These are phyloP conservation scores for Ylistrum balloti DNA, from an alignment of 1,140 invertebrate species.

Conservation along the genomic window DNA sequence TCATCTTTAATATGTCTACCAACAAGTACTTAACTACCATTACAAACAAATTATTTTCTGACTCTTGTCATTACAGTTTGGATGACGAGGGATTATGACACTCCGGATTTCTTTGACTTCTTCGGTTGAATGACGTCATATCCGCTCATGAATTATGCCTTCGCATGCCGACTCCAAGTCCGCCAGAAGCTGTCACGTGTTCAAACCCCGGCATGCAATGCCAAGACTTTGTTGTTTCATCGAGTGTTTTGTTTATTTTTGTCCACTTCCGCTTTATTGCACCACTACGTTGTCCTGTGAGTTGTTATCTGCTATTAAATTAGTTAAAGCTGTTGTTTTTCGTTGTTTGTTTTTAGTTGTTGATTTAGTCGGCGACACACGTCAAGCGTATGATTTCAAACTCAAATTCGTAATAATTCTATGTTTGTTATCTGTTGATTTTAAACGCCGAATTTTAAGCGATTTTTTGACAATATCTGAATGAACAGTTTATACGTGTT, in stretches of 20 bases:
- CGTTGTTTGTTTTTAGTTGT: not conserved
- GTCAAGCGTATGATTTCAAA: too few relatives aligned
- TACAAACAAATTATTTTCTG: too few relatives aligned
- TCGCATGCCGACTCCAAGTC: not conserved
- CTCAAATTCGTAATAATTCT: too few relatives aligned
- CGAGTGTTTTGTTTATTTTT: not conserved
- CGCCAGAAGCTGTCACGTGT: not conserved
- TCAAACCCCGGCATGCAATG: not conserved
- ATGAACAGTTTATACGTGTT: too few relatives aligned
- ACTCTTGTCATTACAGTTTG: not conserved
- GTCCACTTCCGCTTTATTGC: not conserved
- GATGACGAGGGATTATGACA: conserved; percentile 24
- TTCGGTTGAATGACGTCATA: conserved; percentile 16
- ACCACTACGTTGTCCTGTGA: not conserved
- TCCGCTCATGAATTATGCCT: not conserved
- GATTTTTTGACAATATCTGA: too few relatives aligned
- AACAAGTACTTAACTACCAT: too few relatives aligned
- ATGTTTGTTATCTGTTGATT: too few relatives aligned
- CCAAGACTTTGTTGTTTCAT: not conserved
- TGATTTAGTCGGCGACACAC: too few relatives aligned
- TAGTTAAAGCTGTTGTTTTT: not conserved
- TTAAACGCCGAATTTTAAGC: too few relatives aligned
- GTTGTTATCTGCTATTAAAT: not conserved
- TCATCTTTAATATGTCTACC: too few relatives aligned
- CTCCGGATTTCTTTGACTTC: not conserved